Percentiles rank a stretch among this genome's conserved stretches.
Conservation (phyloP, 2,113 vertebrate species). For the Zapornia atra region DNA sequence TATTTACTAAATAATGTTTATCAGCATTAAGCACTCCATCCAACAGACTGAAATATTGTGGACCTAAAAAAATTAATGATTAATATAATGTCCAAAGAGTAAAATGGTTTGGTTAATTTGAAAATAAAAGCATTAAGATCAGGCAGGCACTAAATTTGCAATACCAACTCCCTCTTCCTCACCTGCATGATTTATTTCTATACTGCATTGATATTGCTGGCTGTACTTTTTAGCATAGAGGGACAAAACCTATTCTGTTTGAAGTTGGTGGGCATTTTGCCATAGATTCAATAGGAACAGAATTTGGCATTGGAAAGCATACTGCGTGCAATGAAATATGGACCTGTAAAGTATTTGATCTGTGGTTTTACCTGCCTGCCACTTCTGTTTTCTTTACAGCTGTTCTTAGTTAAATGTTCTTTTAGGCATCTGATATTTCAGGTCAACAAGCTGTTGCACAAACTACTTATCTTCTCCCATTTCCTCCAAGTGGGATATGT, state of each 20-base stretch:
- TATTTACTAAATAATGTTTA: neutral
- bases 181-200: neutral
- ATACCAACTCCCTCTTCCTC: neutral
- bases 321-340: neutral
- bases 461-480: neutral
- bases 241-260: slow-evolving; percentile 39
- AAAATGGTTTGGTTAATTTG: neutral
- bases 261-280: neutral
- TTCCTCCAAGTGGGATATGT: neutral
- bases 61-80: neutral
- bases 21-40: neutral
- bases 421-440: slow-evolving; percentile 16
- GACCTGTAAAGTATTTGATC: neutral
- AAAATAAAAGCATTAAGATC: neutral
- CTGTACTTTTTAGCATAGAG: neutral
- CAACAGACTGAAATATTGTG: neutral
- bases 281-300: slow-evolving; percentile 9
- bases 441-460: slow-evolving; percentile 7
- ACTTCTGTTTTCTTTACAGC: neutral
- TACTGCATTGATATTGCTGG: neutral
- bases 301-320: neutral
- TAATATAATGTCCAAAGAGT: neutral
- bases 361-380: slow-evolving; percentile 6
- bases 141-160: neutral
- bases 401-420: slow-evolving; percentile 18